Evolutionary conservation across 2,797 vertebrate species (phyloP).

Genomic region (Capromys pilorides): DNA sequence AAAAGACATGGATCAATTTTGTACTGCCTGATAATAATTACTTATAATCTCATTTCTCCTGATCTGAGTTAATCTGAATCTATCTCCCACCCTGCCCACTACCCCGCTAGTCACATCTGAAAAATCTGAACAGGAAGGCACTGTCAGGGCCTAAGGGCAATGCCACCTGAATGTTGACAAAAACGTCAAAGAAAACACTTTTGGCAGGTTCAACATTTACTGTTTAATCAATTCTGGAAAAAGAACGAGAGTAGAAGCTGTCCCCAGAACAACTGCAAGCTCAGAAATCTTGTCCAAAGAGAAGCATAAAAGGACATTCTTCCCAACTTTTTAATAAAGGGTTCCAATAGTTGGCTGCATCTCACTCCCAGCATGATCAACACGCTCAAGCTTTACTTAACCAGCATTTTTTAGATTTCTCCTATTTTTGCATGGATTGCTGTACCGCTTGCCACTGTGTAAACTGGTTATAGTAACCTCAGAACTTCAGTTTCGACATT

Average conservation of each 20-base stretch:
- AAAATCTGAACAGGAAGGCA: conserved; percentile 38
- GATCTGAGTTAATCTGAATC: background rate
- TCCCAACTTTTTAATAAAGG: background rate
- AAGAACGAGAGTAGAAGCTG: conserved; percentile 19
- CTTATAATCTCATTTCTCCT: conserved; percentile 5
- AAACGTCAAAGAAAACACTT: conserved; percentile 68
- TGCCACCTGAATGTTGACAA: background rate
- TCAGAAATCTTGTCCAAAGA: conserved; percentile 1
- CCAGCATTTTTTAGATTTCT: conserved; percentile 17
- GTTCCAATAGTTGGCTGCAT: background rate
- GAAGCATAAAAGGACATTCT: background rate
- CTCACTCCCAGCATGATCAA: background rate
- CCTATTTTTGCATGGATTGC: background rate
- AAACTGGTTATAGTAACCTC: background rate
- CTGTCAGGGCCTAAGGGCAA: conserved; percentile 35
- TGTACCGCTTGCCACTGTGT: background rate
- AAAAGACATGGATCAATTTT: conserved; percentile 43
- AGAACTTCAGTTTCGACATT: background rate
- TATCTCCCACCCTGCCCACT: background rate
- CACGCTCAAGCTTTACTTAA: background rate
- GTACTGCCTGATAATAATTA: background rate
- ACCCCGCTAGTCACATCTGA: background rate
- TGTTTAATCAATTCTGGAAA: conserved; percentile 58
- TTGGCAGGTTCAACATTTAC: conserved; percentile 42
- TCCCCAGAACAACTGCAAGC: conserved; percentile 26